phyloP scores from a whole-genome alignment of 2,113 vertebrate species.

The Lagopus muta region DNA sequence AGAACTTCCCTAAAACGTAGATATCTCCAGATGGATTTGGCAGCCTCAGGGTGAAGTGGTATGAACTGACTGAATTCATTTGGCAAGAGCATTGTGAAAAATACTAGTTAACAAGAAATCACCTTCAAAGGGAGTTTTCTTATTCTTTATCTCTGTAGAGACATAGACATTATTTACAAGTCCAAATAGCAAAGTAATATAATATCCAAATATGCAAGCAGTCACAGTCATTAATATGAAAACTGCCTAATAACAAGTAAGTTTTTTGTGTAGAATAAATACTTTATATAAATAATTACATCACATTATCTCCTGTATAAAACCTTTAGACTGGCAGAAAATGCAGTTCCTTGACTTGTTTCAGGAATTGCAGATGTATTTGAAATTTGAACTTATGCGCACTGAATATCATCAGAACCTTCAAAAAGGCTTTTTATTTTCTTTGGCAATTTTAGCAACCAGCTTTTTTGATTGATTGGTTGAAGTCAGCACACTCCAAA shows the following conservation, averaged over 20 bases:
- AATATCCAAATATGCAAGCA: neutral
- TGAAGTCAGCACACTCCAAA: neutral
- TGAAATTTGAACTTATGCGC: neutral
- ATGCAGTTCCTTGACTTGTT: neutral
- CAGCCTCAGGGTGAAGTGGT: neutral
- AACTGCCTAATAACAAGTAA: neutral
- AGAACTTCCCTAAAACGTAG: conserved; percentile 50
- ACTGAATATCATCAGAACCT: neutral
- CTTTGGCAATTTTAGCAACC: neutral
- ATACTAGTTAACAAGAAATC: neutral
- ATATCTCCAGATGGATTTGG: conserved; percentile 41
- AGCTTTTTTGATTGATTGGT: neutral
- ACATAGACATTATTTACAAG: neutral
- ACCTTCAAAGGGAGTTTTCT: neutral
- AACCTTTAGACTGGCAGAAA: neutral
- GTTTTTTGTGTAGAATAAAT: neutral
- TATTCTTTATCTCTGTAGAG: neutral
- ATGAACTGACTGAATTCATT: neutral
- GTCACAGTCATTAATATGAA: neutral
- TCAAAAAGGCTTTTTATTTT: neutral
- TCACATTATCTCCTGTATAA: neutral
- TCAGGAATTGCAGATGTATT: neutral
- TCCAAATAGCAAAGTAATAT: neutral
- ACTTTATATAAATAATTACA: neutral
- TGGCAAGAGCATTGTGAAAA: neutral